Evolutionary conservation across 2,888 invertebrate species (phyloP).

Genomic region (Mongoloraphidia duomilia): DNA sequence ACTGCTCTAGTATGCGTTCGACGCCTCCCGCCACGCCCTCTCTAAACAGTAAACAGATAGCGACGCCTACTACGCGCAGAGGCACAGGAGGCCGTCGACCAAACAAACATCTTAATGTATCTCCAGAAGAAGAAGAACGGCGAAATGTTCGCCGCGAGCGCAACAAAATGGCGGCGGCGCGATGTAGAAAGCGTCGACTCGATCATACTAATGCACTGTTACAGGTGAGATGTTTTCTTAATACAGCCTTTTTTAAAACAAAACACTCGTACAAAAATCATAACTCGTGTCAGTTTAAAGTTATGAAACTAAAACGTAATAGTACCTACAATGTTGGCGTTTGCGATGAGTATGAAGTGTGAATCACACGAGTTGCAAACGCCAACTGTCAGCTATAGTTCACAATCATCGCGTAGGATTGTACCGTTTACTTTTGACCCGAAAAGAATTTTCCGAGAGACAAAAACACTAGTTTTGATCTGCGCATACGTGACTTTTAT

Average conservation of each 20-base stretch:
- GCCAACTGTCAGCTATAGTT: too few species aligned
- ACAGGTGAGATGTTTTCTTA: conserved; percentile 35
- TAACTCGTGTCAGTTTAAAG: too few species aligned
- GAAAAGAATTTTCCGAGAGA: too few species aligned
- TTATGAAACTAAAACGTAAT: too few species aligned
- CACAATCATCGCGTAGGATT: too few species aligned
- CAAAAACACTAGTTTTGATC: too few species aligned
- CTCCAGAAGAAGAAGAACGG: conserved; percentile 87
- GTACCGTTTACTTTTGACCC: too few species aligned
- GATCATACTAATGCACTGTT: conserved; percentile 89
- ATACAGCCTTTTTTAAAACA: neutral
- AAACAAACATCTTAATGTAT: conserved; percentile 56
- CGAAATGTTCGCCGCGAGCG: conserved; percentile 76
- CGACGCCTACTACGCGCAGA: conserved; percentile 39
- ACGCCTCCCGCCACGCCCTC: conserved; percentile 22
- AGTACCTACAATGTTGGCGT: too few species aligned
- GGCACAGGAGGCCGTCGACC: conserved; percentile 80
- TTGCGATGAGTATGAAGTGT: too few species aligned
- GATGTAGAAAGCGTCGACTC: conserved; percentile 89
- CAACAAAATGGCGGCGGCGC: conserved; percentile 94
- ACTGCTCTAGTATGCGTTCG: conserved; percentile 25
- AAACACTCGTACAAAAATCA: too few species aligned
- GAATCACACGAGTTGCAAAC: too few species aligned
- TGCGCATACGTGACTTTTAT: too few species aligned
- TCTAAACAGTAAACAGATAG: conserved; percentile 8